Evolutionary conservation across 2,797 vertebrate species (phyloP), one percentile per base, ranked within the genome.

Genomic region (Crocodylus rhombifer): DNA sequence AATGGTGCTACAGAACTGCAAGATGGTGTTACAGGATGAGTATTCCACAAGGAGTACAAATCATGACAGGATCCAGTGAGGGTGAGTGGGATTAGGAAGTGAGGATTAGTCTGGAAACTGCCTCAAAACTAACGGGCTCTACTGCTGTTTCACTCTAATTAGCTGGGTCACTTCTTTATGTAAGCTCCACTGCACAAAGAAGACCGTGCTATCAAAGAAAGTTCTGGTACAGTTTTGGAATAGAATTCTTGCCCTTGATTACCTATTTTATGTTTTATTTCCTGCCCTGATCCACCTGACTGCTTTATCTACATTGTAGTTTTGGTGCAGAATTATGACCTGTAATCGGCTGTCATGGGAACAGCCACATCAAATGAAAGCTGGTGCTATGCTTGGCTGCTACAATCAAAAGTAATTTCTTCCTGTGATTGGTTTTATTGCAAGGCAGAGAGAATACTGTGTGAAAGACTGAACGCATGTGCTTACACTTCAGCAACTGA

Each of bases 401-500:
- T 0, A 0, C 14, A 75, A 3, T 21, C 23, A 6, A 69, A 28
- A 7, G 3, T 28, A 5, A 5, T 20, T 28, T 5, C 0, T 26
- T 61, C 21, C 17, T 10, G 5, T 23, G 36, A 18, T 18, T 14
- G 36, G 5, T 4, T 6, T 2, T 8, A 16, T 20, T 7, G 14
- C 13, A 2, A 1, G 20, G 16, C n/a, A 42, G 42, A 42, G 42
- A 18, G 23, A 25, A 71, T 42, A 25, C 21, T 36, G 36, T 42
- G 21, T 6, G 36, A 42, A 13, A 64, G 57, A 30, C 10, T 12
- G 30, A 33, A 10, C 14, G 62, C 15, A 71, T 57, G 13, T 55
- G 8, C 36, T 1, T 9, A 0, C 0, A 1, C 6, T 25, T 4
- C 21, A 60, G 28, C 55, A 4, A 28, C 28, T 14, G 17, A 2